Evolutionary conservation across 1,140 invertebrate species (phyloP).

Genomic region (Procambarus virginalis): DNA sequence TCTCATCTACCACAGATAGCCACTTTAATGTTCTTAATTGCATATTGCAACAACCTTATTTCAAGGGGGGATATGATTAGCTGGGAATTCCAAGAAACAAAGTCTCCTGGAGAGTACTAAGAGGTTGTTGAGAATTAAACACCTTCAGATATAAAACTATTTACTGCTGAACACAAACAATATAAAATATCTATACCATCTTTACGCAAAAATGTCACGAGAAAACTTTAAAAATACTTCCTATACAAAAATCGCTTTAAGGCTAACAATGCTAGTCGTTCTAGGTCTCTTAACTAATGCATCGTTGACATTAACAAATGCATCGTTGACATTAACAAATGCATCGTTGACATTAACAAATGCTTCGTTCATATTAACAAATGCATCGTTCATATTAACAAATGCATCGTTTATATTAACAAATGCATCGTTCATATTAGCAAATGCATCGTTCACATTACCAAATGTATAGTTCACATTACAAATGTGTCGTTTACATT

Average conservation of each 20-base stretch:
- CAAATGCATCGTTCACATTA: neutral
- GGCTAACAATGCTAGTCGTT: neutral
- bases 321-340: too few relatives aligned
- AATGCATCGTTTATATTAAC: neutral
- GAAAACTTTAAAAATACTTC: constrained; percentile 2
- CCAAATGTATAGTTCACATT: too few relatives aligned
- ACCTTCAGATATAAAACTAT: neutral
- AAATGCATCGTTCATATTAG: neutral
- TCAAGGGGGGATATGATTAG: neutral
- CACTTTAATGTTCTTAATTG: neutral
- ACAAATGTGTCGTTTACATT: too few relatives aligned
- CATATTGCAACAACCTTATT: neutral
- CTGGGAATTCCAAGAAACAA: neutral
- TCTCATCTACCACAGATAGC: neutral
- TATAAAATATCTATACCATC: neutral
- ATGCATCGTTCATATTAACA: too few relatives aligned
- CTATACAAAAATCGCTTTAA: neutral
- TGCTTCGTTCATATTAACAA: too few relatives aligned
- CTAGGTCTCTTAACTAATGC: neutral
- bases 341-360: too few relatives aligned
- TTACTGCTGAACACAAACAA: neutral
- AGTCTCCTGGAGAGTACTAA: neutral
- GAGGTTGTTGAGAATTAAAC: neutral
- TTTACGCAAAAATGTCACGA: neutral
- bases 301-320: neutral